phyloP scores from a whole-genome alignment of 2,113 vertebrate genomes.

The Prionailurus bengalensis region DNA sequence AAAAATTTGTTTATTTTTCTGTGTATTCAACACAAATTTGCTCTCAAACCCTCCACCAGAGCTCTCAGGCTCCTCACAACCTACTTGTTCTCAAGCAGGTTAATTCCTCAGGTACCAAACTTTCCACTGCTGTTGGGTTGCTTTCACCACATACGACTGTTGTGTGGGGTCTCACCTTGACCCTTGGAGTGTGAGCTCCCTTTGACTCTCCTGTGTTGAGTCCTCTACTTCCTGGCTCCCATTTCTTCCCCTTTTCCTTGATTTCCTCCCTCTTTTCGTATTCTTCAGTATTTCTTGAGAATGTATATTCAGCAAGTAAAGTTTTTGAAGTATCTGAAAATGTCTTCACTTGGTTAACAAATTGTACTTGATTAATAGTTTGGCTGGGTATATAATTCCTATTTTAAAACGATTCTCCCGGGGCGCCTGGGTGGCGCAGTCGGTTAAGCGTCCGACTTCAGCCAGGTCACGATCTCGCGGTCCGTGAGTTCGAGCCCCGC shows the following conservation, averaged over 20 bases:
- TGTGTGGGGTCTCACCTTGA: background rate
- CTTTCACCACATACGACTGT: background rate
- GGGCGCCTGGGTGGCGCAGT: too few species aligned
- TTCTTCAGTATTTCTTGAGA: background rate
- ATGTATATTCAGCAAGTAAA: background rate
- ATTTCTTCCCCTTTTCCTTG: background rate
- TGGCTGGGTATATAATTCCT: conserved; percentile 11
- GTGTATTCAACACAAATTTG: background rate
- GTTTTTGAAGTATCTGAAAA: background rate
- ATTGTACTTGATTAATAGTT: background rate
- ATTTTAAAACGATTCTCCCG: background rate
- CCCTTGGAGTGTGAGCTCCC: background rate
- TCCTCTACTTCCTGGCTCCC: background rate
- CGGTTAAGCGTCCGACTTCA: too few species aligned
- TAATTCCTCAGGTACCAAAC: background rate
- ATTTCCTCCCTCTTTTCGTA: background rate
- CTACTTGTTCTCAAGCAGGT: background rate
- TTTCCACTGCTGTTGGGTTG: background rate
- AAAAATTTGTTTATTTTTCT: background rate
- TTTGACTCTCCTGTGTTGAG: background rate
- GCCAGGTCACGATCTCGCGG: too few species aligned
- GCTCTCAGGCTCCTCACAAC: background rate
- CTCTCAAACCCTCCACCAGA: background rate
- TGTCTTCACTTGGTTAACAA: background rate
- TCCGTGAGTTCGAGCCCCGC: too few species aligned